Conservation (phyloP, 2,113 vertebrate genomes). For the Eubucco bourcierii region DNA sequence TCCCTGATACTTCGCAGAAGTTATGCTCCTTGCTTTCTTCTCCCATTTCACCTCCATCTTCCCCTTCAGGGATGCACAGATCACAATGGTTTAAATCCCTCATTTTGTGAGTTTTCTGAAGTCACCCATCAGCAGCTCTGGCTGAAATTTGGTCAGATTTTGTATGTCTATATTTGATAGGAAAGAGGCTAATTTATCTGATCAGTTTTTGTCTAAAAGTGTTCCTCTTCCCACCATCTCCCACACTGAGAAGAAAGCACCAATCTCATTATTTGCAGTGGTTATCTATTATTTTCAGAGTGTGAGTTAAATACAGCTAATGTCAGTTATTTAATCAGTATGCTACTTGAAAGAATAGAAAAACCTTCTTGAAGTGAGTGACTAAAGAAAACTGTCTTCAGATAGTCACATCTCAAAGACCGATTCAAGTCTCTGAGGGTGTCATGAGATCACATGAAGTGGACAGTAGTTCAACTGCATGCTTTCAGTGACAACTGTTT, state of each 20-base stretch:
- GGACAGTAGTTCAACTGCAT: neutral
- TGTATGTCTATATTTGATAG: neutral
- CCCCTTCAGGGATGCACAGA: neutral
- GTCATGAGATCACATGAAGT: neutral
- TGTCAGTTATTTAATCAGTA: neutral
- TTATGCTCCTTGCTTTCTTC: neutral
- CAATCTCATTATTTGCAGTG: neutral
- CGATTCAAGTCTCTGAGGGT: neutral
- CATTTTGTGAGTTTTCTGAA: neutral
- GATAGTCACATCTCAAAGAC: neutral
- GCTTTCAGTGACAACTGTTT: neutral
- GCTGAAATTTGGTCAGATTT: neutral
- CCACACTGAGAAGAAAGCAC: neutral
- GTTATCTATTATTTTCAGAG: neutral
- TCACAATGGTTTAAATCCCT: neutral
- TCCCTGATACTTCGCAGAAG: neutral
- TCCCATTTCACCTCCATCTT: neutral
- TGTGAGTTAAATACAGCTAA: neutral
- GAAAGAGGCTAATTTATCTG: neutral
- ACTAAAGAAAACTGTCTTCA: neutral
- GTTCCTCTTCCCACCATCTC: neutral
- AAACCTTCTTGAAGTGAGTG: neutral
- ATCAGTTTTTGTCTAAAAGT: neutral
- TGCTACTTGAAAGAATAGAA: neutral
- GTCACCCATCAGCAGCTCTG: neutral